A percentile compares a stretch with the other conserved stretches of the same genome.
phyloP scores from a whole-genome alignment of 2,113 vertebrate genomes.

The Thunnus thynnus region DNA sequence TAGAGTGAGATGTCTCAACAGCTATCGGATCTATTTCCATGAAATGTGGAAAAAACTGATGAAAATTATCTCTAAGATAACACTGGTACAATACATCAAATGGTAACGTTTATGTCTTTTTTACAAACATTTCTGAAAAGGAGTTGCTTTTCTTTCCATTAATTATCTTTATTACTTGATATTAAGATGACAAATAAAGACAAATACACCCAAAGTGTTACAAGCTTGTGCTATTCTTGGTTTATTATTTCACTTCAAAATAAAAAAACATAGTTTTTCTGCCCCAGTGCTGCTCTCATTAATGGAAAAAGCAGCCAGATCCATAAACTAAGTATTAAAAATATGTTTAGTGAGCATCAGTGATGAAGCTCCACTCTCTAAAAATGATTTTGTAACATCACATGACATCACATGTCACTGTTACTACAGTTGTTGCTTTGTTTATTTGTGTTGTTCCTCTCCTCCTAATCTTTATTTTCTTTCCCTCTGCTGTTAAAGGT shows the following conservation, averaged over 20 bases:
- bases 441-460: constrained; percentile 65
- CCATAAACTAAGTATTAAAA: background rate
- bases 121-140: background rate
- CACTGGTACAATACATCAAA: no score
- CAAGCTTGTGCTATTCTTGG: background rate
- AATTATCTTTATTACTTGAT: constrained; percentile 20
- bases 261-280: constrained; percentile 4
- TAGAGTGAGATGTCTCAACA: no score
- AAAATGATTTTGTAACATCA: constrained; percentile 28
- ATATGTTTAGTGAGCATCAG: background rate
- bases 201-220: constrained; percentile 14
- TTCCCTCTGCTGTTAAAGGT: constrained; percentile 62
- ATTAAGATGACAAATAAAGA: constrained; percentile 38
- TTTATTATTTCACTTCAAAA: constrained; percentile 5
- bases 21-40: no score
- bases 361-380: background rate
- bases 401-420: constrained; percentile 47
- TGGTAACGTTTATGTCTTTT: no score
- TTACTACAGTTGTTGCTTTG: constrained; percentile 67
- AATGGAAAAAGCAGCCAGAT: background rate
- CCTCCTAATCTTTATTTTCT: constrained; percentile 53
- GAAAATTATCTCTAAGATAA: no score
- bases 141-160: constrained; percentile 15
- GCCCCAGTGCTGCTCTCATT: background rate
- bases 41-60: no score